phyloP scores from a whole-genome alignment of 2,797 vertebrate species.

The Sebastes nivosus region DNA sequence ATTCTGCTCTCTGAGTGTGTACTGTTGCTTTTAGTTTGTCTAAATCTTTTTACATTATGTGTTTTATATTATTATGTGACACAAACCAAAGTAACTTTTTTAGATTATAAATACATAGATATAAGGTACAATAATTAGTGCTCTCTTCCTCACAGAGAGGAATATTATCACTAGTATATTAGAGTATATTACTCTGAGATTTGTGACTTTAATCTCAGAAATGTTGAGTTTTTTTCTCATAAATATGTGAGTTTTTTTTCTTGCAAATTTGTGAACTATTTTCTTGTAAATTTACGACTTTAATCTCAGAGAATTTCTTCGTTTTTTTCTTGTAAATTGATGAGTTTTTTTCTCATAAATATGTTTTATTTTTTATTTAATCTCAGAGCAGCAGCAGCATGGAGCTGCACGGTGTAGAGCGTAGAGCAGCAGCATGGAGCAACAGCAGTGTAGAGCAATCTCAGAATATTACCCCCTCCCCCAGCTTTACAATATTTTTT shows the following conservation, averaged over 20 bases:
- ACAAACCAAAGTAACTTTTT: too few species aligned
- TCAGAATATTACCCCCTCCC: background rate
- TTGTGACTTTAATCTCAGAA: too few species aligned
- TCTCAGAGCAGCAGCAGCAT: background rate
- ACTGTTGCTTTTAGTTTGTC: background rate
- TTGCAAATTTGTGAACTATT: background rate
- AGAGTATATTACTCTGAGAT: too few species aligned
- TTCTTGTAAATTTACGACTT: background rate
- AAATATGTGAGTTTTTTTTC: too few species aligned
- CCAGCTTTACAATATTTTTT: too few species aligned
- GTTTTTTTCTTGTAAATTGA: too few species aligned
- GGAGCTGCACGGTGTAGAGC: too few species aligned
- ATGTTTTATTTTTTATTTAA: background rate
- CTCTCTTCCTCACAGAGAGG: background rate
- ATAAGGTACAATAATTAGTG: background rate
- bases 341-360: background rate
- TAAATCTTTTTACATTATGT: background rate
- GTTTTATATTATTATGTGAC: background rate
- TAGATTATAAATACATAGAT: too few species aligned
- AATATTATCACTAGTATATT: too few species aligned
- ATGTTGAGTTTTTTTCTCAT: too few species aligned
- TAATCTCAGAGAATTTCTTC: background rate
- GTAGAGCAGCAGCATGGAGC: too few species aligned
- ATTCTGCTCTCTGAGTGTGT: background rate
- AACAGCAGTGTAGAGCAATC: too few species aligned